These are phyloP conservation scores for Pedetes capensis DNA, from an alignment of 2,113 vertebrate species.

Conservation along the genomic window DNA sequence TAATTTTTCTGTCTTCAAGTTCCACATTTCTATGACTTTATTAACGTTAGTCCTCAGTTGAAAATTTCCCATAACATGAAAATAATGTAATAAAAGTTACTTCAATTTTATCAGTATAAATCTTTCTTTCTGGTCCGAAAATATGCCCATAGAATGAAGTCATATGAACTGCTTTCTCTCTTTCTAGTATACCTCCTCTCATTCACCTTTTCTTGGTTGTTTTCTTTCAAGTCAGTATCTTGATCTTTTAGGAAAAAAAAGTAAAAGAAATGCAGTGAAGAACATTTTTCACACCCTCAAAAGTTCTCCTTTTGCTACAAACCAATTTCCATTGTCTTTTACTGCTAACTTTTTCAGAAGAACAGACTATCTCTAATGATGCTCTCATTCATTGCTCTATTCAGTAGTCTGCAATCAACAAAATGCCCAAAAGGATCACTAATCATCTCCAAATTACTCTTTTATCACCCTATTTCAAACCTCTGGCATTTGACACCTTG, in stretches of 20 bases:
- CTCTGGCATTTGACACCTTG: not conserved
- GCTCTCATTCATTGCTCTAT: not conserved
- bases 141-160: not conserved
- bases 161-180: not conserved
- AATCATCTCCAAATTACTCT: not conserved
- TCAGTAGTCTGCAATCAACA: not conserved
- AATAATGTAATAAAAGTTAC: not conserved
- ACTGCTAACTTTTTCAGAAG: not conserved
- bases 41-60: not conserved
- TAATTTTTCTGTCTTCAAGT: not conserved
- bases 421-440: not conserved
- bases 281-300: not conserved
- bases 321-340: not conserved
- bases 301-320: not conserved
- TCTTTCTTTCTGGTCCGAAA: not conserved
- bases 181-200: rapidly evolving
- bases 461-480: not conserved
- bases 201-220: not conserved
- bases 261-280: not conserved
- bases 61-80: not conserved
- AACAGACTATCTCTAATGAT: not conserved
- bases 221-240: not conserved
- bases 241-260: not conserved
- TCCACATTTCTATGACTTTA: not conserved
- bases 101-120: not conserved